Conservation (phyloP, 1,140 invertebrate genomes). For the Diachasmimorpha longicaudata region DNA sequence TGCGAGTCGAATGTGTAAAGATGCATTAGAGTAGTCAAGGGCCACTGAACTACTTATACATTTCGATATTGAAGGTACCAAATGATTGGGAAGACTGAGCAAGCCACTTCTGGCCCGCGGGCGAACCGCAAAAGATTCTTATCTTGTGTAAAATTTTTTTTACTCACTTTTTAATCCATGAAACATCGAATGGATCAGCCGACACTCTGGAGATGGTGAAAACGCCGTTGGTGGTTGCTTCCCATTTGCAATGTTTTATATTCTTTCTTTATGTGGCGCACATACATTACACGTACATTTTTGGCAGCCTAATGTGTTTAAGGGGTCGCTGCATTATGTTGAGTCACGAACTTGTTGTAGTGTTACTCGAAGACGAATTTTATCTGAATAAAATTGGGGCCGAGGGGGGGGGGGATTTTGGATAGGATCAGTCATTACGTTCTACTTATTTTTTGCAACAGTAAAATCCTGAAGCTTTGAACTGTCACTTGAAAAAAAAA, state of each 20-base stretch:
- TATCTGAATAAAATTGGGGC: too few species aligned
- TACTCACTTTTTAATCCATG: neutral
- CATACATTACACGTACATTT: neutral
- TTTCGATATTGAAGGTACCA: neutral
- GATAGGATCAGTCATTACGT: too few species aligned
- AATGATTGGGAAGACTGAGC: neutral
- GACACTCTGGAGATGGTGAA: neutral
- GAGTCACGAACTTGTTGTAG: constrained; percentile 63
- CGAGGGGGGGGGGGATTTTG: too few species aligned
- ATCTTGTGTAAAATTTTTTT: neutral
- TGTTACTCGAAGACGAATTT: constrained; percentile 51
- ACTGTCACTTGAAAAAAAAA: too few species aligned
- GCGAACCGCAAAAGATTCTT: neutral
- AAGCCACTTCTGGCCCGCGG: neutral
- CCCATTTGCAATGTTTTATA: neutral
- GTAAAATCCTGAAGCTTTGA: too few species aligned
- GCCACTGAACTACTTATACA: constrained; percentile 11
- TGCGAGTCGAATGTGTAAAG: constrained; percentile 26
- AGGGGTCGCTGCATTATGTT: constrained; percentile 59
- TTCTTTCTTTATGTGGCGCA: neutral
- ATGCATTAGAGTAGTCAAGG: neutral
- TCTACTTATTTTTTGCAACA: too few species aligned
- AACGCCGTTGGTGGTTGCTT: neutral
- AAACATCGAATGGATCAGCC: neutral
- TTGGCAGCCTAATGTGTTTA: constrained; percentile 1